Evolutionary conservation across 2,113 vertebrate species (phyloP).

Genomic region (Oryzias javanicus): DNA sequence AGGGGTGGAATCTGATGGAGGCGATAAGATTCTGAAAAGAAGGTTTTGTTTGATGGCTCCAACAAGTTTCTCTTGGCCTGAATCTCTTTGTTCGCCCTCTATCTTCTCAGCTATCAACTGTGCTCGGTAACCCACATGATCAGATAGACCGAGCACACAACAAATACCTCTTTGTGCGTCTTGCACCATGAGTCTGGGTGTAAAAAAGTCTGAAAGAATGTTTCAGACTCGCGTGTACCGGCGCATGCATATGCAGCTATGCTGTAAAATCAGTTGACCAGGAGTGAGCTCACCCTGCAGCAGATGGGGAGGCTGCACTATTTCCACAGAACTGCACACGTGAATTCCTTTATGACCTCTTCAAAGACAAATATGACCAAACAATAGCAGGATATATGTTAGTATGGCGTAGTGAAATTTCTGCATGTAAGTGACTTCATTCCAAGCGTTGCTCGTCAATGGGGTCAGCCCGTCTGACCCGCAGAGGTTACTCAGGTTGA

Average conservation of each 20-base stretch:
- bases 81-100: slow-evolving; percentile 3
- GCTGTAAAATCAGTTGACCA: slow-evolving; percentile 29
- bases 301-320: slow-evolving; percentile 53
- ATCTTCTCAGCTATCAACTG: slow-evolving; percentile 17
- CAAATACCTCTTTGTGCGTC: slow-evolving; percentile 29
- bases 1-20: background rate
- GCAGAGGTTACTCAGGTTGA: slow-evolving; percentile 38
- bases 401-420: slow-evolving; percentile 3
- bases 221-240: slow-evolving; percentile 7
- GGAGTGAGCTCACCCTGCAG: slow-evolving; percentile 34
- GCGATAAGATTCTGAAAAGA: slow-evolving; percentile 62
- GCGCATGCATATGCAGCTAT: background rate
- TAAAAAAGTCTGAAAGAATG: slow-evolving; percentile 22
- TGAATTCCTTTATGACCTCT: slow-evolving; percentile 5
- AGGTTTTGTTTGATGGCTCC: slow-evolving; percentile 36
- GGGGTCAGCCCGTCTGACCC: slow-evolving; percentile 56
- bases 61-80: slow-evolving; percentile 11
- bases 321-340: slow-evolving; percentile 23
- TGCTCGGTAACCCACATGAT: slow-evolving; percentile 41
- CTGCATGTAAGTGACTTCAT: background rate
- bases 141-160: slow-evolving; percentile 25
- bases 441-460: slow-evolving; percentile 6
- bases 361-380: no score
- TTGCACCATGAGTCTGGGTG: background rate
- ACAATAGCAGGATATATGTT: background rate